Evolutionary conservation across 2,113 vertebrate species (phyloP).

Genomic region (Brevimyrus niger): DNA sequence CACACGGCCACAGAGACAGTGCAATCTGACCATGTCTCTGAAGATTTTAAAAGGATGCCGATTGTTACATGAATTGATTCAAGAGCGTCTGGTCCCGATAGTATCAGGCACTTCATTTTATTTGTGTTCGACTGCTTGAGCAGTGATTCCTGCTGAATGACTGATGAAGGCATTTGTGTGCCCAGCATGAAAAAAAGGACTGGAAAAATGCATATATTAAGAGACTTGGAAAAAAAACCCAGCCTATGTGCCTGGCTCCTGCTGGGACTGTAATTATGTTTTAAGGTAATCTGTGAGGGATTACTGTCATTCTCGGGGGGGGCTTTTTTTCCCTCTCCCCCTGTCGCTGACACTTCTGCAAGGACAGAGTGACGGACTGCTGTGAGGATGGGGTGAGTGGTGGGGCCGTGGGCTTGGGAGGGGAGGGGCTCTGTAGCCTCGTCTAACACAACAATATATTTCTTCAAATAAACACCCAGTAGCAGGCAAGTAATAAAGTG

Average conservation of each 20-base stretch:
- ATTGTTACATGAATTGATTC: constrained; percentile 7
- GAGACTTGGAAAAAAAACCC: neutral
- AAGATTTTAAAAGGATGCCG: neutral
- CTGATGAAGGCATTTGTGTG: neutral
- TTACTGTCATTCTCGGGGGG: neutral
- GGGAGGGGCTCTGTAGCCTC: neutral
- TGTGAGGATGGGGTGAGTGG: neutral
- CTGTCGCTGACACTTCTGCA: neutral
- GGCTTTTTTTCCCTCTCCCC: neutral
- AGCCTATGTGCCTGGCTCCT: neutral
- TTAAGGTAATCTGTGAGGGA: neutral
- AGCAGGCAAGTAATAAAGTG: neutral
- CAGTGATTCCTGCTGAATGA: neutral
- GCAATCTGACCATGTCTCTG: neutral
- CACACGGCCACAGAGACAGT: neutral
- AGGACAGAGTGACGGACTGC: neutral
- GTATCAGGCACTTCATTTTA: neutral
- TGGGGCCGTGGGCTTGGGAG: neutral
- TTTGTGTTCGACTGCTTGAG: neutral
- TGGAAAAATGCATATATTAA: neutral
- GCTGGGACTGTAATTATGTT: constrained; percentile 17
- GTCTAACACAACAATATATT: neutral
- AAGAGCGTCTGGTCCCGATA: neutral
- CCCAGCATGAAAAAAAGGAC: neutral
- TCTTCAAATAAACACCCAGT: neutral